Base-by-base conservation (phyloP, 2,113 vertebrate species). In the Hemichromis elongatus region DNA sequence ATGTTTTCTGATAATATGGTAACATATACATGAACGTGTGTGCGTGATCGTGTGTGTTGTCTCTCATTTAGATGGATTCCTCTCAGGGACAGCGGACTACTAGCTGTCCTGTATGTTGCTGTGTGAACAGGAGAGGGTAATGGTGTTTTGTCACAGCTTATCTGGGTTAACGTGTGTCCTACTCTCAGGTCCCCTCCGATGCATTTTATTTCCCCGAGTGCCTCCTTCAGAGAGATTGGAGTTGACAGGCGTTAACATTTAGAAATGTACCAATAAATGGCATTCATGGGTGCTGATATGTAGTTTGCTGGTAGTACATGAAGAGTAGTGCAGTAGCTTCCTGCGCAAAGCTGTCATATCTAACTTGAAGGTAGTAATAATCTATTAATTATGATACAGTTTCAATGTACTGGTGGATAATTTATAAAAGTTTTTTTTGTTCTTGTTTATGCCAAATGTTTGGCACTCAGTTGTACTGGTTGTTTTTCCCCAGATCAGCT, bases 201-300 rank as follows among this genome's bases (percentile, higher is more conserved):
- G 94, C 94, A 85, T 95, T 96, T 97, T 96, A 96, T 96, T 96
- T 96, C 96, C 68, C 95, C 88, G 92, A 92, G 95, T 83, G 92
- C 88, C 96, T 96, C 95, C 52, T 95, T 94, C 79, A 94, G 95
- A 95, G 91, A 96, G 96, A 97, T 96, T 95, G 96, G 95, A 97
- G 96, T 94, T 94, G 97, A 97, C 97, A 97, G 96, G 96, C 96
- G 95, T 96, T 97, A 96, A 96, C 96, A 95, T 97, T 96, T 96
- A 97, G 94, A 97, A 97, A 97, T 97, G 96, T 96, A 96, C 92
- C 95, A 95, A 95, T 95, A 96, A 96, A 96, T 94, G 91, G 92
- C 92, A 91, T 94, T 96, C 93, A 96, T 95, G 87, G 85, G 83
- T 93, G 90, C 94, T 95, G 93, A 94, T 95, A 87, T 93, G 92